Percentiles rank a stretch among this genome's conserved stretches.
phyloP scores from a whole-genome alignment of 2,888 invertebrate genomes.

The Agonopterix subpropinquella region DNA sequence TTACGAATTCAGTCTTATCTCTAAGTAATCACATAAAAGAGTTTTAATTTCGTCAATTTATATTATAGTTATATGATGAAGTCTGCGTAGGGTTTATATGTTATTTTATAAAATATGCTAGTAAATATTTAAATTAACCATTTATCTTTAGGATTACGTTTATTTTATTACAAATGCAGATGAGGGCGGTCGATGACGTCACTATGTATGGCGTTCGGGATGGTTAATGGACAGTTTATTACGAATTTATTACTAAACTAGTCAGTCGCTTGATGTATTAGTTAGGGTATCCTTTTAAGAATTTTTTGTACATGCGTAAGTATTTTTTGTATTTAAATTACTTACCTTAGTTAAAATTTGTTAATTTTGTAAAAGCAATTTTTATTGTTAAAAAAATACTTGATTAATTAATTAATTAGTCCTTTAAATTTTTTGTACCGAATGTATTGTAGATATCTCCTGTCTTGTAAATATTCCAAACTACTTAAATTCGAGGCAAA shows the following conservation, averaged over 20 bases:
- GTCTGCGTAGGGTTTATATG: constrained; percentile 52
- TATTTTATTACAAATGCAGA: constrained; percentile 33
- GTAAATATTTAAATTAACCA: constrained; percentile 29
- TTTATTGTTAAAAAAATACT: too few relatives aligned
- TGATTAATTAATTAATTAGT: too few relatives aligned
- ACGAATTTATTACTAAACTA: constrained; percentile 52
- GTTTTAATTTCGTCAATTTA: constrained; percentile 59
- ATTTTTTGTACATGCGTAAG: not conserved
- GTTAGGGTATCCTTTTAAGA: too few relatives aligned
- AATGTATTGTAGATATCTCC: too few relatives aligned
- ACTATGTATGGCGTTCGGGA: constrained; percentile 2
- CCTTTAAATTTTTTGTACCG: too few relatives aligned
- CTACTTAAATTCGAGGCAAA: too few relatives aligned
- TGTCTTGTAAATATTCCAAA: too few relatives aligned
- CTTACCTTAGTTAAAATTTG: too few relatives aligned
- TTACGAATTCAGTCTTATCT: constrained; percentile 43
- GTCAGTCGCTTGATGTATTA: too few relatives aligned
- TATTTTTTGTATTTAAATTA: constrained; percentile 1
- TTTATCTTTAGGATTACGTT: constrained; percentile 32
- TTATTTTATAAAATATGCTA: constrained; percentile 51
- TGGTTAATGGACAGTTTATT: constrained; percentile 28
- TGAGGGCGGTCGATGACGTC: not conserved
- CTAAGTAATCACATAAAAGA: constrained; percentile 42
- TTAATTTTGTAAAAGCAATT: too few relatives aligned
- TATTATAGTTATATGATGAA: constrained; percentile 44